Percentiles rank a stretch among this genome's conserved stretches.
Conservation (phyloP, 2,113 vertebrate genomes). For the Bos taurus region DNA sequence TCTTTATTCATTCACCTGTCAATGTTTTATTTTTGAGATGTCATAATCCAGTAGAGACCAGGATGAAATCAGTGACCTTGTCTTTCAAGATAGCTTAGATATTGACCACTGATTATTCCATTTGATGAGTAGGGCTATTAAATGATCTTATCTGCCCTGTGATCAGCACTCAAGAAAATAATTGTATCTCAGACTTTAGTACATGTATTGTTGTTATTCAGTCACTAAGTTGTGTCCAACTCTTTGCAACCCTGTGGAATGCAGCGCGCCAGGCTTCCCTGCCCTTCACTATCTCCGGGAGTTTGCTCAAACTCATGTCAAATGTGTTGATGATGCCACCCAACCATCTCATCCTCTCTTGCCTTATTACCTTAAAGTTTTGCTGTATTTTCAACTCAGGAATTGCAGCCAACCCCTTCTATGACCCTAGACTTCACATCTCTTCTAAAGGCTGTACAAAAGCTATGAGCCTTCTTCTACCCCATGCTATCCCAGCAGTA, state of each 20-base stretch:
- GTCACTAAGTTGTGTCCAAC: neutral
- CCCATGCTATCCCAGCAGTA: neutral
- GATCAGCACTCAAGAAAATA: neutral
- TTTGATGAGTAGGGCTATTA: neutral
- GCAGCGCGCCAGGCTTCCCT: rapidly evolving
- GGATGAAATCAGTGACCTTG: neutral
- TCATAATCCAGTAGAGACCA: neutral
- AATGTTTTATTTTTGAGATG: neutral
- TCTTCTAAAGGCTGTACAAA: neutral
- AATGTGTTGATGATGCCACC: neutral
- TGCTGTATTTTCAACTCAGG: neutral
- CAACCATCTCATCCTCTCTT: neutral
- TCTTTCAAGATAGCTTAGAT: neutral
- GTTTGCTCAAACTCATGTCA: neutral
- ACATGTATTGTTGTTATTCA: neutral
- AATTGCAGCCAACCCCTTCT: neutral
- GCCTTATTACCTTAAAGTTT: neutral
- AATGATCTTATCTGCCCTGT: neutral
- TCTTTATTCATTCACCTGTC: neutral
- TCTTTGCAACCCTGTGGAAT: neutral
- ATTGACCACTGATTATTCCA: neutral
- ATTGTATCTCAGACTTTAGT: neutral
- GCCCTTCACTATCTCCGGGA: neutral
- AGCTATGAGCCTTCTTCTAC: neutral
- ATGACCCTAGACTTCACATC: neutral